A percentile compares a stretch with the other conserved stretches of the same genome.
phyloP scores from a whole-genome alignment of 2,888 invertebrate species.

The Lasius fuliginosus region DNA sequence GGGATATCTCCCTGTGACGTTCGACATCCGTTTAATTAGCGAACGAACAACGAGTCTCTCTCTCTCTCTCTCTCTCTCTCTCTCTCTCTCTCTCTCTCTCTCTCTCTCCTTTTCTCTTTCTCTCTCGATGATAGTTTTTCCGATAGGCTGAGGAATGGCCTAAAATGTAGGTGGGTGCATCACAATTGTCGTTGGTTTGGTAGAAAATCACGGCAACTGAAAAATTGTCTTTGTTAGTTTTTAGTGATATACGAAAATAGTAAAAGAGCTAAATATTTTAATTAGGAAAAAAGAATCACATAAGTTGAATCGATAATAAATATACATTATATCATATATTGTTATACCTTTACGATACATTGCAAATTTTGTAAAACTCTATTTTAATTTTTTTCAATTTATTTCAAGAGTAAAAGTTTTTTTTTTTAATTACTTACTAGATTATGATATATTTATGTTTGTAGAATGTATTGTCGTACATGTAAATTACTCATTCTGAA shows the following conservation, averaged over 20 bases:
- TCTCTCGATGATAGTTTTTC: not conserved
- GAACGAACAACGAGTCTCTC: not conserved
- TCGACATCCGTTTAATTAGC: conserved; percentile 27
- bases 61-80: not conserved
- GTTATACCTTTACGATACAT: not conserved
- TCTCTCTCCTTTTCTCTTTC: not conserved
- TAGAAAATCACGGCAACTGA: not conserved
- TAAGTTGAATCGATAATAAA: not conserved
- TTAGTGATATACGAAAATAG: not conserved
- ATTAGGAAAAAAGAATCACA: not conserved
- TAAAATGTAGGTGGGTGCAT: not conserved
- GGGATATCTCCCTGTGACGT: not conserved
- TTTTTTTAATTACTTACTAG: not conserved
- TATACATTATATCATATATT: not conserved
- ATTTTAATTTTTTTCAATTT: not conserved
- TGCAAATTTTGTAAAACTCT: not conserved
- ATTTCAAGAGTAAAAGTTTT: not conserved
- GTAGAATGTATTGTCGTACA: not conserved
- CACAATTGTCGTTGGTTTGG: not conserved
- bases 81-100: not conserved
- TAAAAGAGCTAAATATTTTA: not conserved
- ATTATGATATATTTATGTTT: not conserved
- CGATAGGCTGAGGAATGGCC: not conserved
- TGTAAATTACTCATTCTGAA: not conserved
- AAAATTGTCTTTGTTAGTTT: conserved; percentile 1